Evolutionary conservation across 1,140 invertebrate species (phyloP), one percentile per base, ranked within the genome.

Genomic region (Drosophila varians): DNA sequence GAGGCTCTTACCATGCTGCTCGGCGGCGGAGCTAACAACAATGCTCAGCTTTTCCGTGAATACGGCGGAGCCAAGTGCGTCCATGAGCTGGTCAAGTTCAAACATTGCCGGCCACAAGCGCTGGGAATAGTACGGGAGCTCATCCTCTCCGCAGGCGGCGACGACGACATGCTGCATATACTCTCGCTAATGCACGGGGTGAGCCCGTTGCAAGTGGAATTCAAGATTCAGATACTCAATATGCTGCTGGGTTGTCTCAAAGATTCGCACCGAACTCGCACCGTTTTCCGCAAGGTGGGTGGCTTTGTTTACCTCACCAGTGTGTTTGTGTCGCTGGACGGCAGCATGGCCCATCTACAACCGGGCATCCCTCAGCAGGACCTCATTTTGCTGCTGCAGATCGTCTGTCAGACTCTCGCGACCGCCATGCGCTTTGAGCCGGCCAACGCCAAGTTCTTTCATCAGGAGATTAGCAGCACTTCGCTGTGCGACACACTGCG

Each of bases 341-440:
- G 96, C 4, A 96, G 95, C 90, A 79, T 86, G 78, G 74, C 74
- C 0, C 61, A 74, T n/a, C 52, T 86, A 4, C 88, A 93, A 57
- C 90, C 92, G 0, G 78, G 80, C 60, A 90, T 92, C 42, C 68
- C 83, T 11, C 90, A 91, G 56, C 84, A 89, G 49, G 93, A 96
- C 73, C 92, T 96, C 76, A 90, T 97, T 34, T 93, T 94, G 28
- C 89, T 98, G 28, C 92, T 99, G 54, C 95, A 97, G 71, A 95
- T 97, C 21, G 97, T 99, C 14, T 99, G 99, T 92, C 97, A 98
- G 90, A 99, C 98, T 0, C 94, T 99, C 43, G 97, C 97, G 62
- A 97, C 98, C 2, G 98, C 98, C 2, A 99, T 99, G 98, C 93
- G 99, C 79, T 99, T 98, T 91, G 99, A 99, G 92, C 99, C 99